Conservation (phyloP, 2,888 invertebrate species). For the Pandemis cinnamomeana region DNA sequence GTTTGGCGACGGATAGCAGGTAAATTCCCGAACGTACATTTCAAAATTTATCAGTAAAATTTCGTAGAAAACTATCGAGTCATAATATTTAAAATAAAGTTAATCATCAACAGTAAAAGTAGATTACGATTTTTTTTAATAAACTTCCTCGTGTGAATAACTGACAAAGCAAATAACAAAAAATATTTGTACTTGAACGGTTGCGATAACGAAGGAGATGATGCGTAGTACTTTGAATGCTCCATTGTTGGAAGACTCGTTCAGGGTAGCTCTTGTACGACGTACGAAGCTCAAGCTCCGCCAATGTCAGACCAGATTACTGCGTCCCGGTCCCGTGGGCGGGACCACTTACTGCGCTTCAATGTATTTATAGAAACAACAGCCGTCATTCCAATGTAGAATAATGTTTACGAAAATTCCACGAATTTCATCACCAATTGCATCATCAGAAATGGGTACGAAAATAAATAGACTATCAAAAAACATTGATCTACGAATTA, state of each 20-base stretch:
- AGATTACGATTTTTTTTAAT: background rate
- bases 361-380: slow-evolving; percentile 18
- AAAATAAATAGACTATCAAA: too few relatives aligned
- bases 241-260: slow-evolving; percentile 12
- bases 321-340: slow-evolving; percentile 15
- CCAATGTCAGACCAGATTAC: slow-evolving; percentile 26
- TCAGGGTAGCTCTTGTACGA: slow-evolving; percentile 10
- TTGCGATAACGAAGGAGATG: slow-evolving; percentile 1
- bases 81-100: background rate
- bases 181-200: slow-evolving; percentile 7
- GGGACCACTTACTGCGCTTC: slow-evolving; percentile 17
- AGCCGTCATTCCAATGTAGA: background rate
- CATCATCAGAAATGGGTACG: background rate
- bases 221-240: slow-evolving; percentile 12
- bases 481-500: too few relatives aligned
- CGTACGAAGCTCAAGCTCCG: background rate
- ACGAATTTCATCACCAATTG: background rate
- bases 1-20: too few relatives aligned
- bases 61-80: background rate
- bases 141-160: background rate
- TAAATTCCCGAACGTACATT: too few relatives aligned
- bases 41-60: background rate
- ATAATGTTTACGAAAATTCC: background rate
- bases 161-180: slow-evolving; percentile 21
- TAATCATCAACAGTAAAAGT: background rate